These are phyloP conservation scores for Stegostoma tigrinum DNA, from an alignment of 2,113 vertebrate species.

Conservation along the genomic window DNA sequence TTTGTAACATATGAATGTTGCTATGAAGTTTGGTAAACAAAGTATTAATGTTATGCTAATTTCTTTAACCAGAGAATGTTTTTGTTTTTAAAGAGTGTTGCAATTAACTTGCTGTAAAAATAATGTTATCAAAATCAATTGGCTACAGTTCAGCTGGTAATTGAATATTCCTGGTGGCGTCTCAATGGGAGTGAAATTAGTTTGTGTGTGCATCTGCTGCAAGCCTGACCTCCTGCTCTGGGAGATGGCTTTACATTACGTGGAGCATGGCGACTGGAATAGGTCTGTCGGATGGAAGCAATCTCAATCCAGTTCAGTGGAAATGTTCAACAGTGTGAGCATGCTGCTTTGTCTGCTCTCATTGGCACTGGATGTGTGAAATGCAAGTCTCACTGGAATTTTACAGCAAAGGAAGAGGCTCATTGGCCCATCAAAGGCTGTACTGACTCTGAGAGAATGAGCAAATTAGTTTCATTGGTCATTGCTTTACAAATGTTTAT, in stretches of 20 bases:
- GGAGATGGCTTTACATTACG: background rate
- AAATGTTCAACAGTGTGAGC: background rate
- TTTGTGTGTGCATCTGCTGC: background rate
- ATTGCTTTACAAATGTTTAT: background rate
- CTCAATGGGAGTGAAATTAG: background rate
- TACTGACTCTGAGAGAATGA: background rate
- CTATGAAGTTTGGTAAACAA: background rate
- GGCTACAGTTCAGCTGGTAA: background rate
- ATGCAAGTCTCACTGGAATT: background rate
- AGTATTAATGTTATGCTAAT: background rate
- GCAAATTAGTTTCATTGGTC: background rate
- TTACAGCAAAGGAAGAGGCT: background rate
- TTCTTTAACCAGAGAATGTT: background rate
- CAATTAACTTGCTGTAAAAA: conserved; percentile 20
- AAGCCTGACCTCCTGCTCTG: background rate
- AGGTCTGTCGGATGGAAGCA: background rate
- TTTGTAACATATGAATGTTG: background rate
- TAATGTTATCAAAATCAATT: background rate
- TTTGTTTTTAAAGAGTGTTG: background rate
- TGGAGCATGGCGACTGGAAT: background rate
- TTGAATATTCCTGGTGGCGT: background rate
- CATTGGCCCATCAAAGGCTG: background rate
- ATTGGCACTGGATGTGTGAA: background rate
- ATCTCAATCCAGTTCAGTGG: background rate
- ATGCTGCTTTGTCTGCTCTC: background rate